phyloP scores from a whole-genome alignment of 64 coral and sea anemone genomes.

The Porites australiensis region DNA sequence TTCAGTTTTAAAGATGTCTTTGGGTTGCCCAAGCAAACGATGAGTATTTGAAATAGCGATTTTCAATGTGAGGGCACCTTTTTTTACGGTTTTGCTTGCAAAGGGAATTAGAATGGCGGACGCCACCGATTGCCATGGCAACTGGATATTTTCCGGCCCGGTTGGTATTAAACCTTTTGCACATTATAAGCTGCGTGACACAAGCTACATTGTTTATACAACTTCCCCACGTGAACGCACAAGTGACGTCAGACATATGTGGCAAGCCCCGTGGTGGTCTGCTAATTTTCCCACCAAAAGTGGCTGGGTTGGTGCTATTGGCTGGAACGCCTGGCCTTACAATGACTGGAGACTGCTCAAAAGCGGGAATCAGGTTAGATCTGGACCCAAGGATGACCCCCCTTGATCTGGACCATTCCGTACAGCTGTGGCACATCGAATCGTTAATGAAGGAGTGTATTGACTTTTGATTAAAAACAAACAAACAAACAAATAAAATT shows the following conservation, averaged over 20 bases:
- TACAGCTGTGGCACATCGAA: conserved; percentile 44
- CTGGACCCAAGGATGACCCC: too few relatives aligned
- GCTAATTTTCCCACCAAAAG: conserved; percentile 45
- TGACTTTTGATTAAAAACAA: not conserved
- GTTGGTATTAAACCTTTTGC: conserved; percentile 65
- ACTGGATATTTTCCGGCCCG: conserved; percentile 74
- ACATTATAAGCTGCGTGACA: conserved; percentile 58
- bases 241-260: conserved; percentile 52
- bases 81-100: too few relatives aligned
- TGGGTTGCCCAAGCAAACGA: too few relatives aligned
- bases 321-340: conserved; percentile 92
- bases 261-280: conserved; percentile 21
- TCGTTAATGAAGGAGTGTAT: conserved; percentile 80
- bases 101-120: conserved; percentile 50
- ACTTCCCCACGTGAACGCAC: conserved; percentile 55
- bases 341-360: conserved; percentile 83
- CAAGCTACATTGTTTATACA: conserved; percentile 54
- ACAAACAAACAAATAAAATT: too few relatives aligned
- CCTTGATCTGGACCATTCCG: too few relatives aligned
- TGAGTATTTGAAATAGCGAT: too few relatives aligned
- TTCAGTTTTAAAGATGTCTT: too few relatives aligned
- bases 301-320: conserved; percentile 74
- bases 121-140: conserved; percentile 63
- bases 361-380: conserved; percentile 69
- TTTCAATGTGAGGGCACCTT: too few relatives aligned